phyloP scores from a whole-genome alignment of 2,888 invertebrate species.

The Cylloceria caligata region DNA sequence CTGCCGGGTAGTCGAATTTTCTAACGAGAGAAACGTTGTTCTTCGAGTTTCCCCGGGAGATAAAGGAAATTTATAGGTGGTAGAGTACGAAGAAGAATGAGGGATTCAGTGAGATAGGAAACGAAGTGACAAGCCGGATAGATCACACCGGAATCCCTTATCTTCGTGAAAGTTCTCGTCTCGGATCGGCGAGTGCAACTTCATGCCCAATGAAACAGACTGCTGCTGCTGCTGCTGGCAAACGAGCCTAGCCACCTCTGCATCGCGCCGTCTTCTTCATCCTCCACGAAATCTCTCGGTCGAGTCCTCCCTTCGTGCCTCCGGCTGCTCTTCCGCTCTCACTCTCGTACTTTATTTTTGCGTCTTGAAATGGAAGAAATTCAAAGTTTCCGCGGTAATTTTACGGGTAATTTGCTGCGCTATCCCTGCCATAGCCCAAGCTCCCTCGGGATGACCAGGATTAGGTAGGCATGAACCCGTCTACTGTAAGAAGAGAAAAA shows the following conservation, averaged over 20 bases:
- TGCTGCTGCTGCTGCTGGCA: conserved; percentile 20
- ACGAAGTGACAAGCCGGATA: conserved; percentile 62
- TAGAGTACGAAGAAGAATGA: conserved; percentile 43
- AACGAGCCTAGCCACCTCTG: conserved; percentile 13
- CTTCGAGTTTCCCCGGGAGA: conserved; percentile 42
- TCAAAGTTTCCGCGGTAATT: conserved; percentile 74
- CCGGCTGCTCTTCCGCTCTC: conserved; percentile 1
- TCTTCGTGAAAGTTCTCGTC: conserved; percentile 69
- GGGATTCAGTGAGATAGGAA: conserved; percentile 52
- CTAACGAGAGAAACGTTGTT: conserved; percentile 49
- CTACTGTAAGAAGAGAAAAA: conserved; percentile 1
- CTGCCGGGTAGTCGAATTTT: conserved; percentile 42
- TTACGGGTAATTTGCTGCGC: conserved; percentile 74
- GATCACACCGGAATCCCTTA: conserved; percentile 65
- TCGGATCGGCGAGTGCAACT: conserved; percentile 71
- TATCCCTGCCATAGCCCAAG: conserved; percentile 57
- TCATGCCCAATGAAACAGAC: conserved; percentile 74
- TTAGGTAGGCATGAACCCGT: conserved; percentile 42
- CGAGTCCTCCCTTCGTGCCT: conserved; percentile 15
- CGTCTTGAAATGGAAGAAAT: conserved; percentile 69
- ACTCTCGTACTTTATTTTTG: conserved; percentile 66
- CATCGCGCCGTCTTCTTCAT: conserved; percentile 40
- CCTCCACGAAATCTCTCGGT: conserved; percentile 41
- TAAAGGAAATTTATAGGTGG: conserved; percentile 48
- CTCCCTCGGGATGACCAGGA: conserved; percentile 64